Conservation (phyloP, 2,888 invertebrate species). For the Acrobasis repandana region DNA sequence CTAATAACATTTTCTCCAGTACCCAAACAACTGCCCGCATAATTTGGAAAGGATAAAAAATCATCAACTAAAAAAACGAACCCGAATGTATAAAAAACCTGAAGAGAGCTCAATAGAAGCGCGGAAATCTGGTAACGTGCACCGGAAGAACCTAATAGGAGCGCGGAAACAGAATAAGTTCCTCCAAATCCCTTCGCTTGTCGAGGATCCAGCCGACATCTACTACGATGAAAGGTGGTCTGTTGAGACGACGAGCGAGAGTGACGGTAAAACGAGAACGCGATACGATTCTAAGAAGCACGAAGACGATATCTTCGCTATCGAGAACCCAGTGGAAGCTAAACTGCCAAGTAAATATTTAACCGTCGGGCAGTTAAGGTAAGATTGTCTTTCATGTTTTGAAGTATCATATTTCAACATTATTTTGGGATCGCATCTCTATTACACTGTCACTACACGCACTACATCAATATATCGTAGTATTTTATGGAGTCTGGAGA, state of each 20-base stretch:
- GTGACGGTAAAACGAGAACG: too few species aligned
- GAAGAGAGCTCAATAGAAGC: too few species aligned
- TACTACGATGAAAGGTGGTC: conserved; percentile 46
- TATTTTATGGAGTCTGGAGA: too few species aligned
- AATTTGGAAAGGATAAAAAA: too few species aligned
- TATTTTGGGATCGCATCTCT: too few species aligned
- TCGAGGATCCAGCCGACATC: conserved; percentile 35
- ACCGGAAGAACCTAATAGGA: not conserved
- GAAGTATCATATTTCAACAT: too few species aligned
- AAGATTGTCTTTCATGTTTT: not conserved
- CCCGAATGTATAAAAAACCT: too few species aligned
- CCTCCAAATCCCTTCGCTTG: not conserved
- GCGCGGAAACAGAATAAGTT: not conserved
- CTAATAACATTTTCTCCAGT: conserved; percentile 3
- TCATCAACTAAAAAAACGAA: too few species aligned
- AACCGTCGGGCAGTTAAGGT: conserved; percentile 51
- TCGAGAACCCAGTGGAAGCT: conserved; percentile 62
- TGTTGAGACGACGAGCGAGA: conserved; percentile 20
- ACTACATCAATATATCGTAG: too few species aligned
- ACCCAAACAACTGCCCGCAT: not conserved
- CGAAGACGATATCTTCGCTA: conserved; percentile 43
- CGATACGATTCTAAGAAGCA: not conserved
- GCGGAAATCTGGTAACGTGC: not conserved
- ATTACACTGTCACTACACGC: too few species aligned
- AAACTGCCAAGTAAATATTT: conserved; percentile 56